phyloP scores from a whole-genome alignment of 2,113 vertebrate species.

The Conger conger region DNA sequence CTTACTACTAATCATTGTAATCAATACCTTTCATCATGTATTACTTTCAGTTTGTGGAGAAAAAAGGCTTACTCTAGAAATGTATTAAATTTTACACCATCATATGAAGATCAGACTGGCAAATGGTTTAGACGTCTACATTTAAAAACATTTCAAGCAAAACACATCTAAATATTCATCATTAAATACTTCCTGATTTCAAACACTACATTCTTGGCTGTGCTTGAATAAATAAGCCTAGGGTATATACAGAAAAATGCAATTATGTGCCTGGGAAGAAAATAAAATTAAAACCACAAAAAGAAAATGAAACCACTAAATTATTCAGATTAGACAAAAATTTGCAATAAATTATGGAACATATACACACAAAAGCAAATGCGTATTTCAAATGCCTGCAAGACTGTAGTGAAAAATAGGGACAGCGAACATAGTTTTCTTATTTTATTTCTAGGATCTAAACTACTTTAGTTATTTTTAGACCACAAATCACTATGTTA shows the following conservation, averaged over 20 bases:
- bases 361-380: neutral
- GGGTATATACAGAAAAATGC: constrained; percentile 6
- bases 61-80: neutral
- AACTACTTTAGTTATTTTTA: neutral
- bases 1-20: neutral
- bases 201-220: neutral
- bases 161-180: neutral
- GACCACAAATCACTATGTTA: neutral
- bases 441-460: constrained; percentile 1
- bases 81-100: neutral
- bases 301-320: neutral
- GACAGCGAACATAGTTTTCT: neutral
- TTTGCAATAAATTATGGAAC: neutral
- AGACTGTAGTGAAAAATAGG: neutral
- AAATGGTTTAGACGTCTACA: neutral
- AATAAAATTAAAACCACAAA: neutral
- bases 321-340: neutral
- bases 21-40: too few relatives aligned
- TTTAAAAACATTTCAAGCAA: neutral
- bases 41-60: neutral
- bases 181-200: constrained; percentile 3
- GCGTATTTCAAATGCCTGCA: neutral
- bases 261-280: neutral
- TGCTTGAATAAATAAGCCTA: neutral
- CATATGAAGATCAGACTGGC: neutral